Percentiles rank a stretch among this genome's conserved stretches.
These are phyloP conservation scores for Malaclemys terrapin DNA, from an alignment of 2,113 vertebrate genomes.

Conservation along the genomic window DNA sequence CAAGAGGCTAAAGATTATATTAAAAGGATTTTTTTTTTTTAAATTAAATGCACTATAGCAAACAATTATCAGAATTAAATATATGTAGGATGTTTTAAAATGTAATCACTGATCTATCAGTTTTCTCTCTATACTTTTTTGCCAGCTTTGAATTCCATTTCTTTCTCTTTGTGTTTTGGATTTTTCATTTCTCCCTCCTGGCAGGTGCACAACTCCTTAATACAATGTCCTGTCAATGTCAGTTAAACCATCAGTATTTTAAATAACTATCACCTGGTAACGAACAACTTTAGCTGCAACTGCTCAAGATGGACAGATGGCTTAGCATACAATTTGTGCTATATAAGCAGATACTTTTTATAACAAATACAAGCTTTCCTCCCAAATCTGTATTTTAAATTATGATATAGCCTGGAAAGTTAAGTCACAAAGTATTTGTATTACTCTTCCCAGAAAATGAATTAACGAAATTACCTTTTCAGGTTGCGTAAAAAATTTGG, in stretches of 20 bases:
- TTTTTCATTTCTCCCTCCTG: background rate
- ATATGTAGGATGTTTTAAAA: background rate
- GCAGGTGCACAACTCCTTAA: background rate
- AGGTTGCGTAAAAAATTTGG: constrained; percentile 94
- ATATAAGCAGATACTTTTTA: background rate
- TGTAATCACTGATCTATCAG: background rate
- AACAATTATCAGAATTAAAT: background rate
- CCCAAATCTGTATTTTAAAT: background rate
- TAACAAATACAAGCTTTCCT: background rate
- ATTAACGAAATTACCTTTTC: constrained; percentile 88
- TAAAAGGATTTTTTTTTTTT: background rate
- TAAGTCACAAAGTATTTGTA: background rate
- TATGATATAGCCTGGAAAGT: background rate
- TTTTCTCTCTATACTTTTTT: background rate
- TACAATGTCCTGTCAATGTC: background rate
- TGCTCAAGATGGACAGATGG: rapidly evolving
- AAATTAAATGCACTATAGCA: background rate
- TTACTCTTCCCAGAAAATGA: background rate
- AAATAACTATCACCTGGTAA: background rate
- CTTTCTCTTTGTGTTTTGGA: background rate
- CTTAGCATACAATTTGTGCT: rapidly evolving
- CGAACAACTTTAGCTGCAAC: background rate
- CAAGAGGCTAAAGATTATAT: background rate
- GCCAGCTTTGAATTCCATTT: background rate
- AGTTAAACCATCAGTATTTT: background rate